Evolutionary conservation across 2,888 invertebrate species (phyloP).

Genomic region (Calameuta idolon): DNA sequence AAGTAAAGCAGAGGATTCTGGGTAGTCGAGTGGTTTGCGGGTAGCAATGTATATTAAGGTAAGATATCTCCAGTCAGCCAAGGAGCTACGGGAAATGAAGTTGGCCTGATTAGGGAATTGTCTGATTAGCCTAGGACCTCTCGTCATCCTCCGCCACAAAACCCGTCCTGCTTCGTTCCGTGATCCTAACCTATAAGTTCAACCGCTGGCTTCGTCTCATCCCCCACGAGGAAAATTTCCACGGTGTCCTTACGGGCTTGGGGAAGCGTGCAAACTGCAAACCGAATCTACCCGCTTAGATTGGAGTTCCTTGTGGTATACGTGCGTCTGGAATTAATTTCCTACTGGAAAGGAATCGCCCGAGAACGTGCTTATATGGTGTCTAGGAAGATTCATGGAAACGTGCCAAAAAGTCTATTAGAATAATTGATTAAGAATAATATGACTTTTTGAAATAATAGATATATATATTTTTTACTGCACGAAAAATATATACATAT

Average conservation of each 20-base stretch:
- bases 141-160: slow-evolving; percentile 17
- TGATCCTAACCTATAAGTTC: slow-evolving; percentile 15
- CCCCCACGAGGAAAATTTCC: slow-evolving; percentile 1
- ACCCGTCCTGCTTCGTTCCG: background rate
- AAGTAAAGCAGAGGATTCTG: background rate
- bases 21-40: slow-evolving; percentile 2
- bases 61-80: slow-evolving; percentile 11
- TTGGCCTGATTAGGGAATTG: slow-evolving; percentile 46
- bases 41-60: slow-evolving; percentile 7
- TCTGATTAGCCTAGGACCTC: slow-evolving; percentile 42
- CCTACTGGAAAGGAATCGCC: slow-evolving; percentile 5
- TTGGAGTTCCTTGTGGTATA: slow-evolving; percentile 52
- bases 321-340: slow-evolving; percentile 51
- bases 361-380: background rate
- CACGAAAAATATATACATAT: background rate
- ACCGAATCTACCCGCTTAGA: slow-evolving; percentile 51
- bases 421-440: background rate
- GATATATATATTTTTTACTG: no score
- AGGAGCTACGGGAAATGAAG: slow-evolving; percentile 32
- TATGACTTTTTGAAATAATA: background rate
- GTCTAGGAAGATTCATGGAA: background rate
- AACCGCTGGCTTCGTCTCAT: slow-evolving; percentile 4
- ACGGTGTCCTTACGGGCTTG: slow-evolving; percentile 2
- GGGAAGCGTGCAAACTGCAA: slow-evolving; percentile 41
- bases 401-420: background rate